Percentiles rank a stretch among this genome's conserved stretches.
phyloP scores from a whole-genome alignment of 2,888 invertebrate species.

The Dolichopus griseipennis region DNA sequence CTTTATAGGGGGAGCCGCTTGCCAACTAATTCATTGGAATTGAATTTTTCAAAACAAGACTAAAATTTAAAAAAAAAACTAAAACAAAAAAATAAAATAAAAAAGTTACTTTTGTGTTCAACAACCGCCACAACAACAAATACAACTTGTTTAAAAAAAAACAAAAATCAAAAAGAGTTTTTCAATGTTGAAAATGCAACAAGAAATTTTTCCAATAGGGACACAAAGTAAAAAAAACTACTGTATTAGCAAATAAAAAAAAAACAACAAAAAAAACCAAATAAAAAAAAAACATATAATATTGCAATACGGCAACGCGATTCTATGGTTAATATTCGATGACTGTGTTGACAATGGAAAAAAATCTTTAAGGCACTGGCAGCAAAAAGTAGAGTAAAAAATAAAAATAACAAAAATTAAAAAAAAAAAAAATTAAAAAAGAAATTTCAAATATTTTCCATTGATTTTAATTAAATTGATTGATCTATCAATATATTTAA shows the following conservation, averaged over 20 bases:
- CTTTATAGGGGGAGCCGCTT: neutral
- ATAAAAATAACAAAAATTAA: neutral
- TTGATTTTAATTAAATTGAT: constrained; percentile 3
- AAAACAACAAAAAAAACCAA: neutral
- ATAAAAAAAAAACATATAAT: neutral
- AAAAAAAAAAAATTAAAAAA: no score
- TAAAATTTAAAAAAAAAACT: neutral
- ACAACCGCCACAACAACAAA: neutral
- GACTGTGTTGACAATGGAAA: neutral
- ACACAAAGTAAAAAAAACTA: no score
- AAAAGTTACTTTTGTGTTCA: neutral
- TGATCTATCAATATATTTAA: neutral
- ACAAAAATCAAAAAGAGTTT: no score
- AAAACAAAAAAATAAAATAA: neutral
- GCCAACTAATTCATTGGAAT: neutral
- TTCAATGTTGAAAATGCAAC: no score
- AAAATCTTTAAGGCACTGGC: neutral
- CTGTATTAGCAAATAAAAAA: no score
- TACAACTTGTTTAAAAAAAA: neutral
- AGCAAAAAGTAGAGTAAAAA: neutral
- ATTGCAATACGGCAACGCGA: neutral
- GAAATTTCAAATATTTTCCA: neutral
- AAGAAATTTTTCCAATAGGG: no score
- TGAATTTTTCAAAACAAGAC: neutral
- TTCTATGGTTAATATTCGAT: neutral